These are phyloP conservation scores for Calidris pygmaea DNA, from an alignment of 2,113 vertebrate species.

Conservation along the genomic window DNA sequence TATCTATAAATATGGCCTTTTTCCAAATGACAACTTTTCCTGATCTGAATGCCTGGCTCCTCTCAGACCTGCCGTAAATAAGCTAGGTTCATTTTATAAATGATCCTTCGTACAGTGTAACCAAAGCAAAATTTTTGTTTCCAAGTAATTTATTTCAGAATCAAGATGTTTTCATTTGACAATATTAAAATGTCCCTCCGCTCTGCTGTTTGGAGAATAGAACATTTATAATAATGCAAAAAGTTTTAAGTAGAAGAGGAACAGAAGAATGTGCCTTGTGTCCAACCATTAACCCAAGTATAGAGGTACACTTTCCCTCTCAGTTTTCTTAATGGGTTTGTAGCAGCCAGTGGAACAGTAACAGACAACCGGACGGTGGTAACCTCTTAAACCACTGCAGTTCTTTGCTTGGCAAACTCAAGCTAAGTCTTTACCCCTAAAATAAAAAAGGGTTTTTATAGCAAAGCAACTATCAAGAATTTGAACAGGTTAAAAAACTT, in stretches of 20 bases:
- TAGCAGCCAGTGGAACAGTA: neutral
- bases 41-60: neutral
- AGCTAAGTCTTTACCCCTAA: neutral
- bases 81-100: neutral
- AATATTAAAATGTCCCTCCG: neutral
- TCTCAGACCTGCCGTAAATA: neutral
- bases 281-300: accelerated
- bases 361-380: neutral
- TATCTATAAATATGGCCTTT: neutral
- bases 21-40: neutral
- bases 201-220: neutral
- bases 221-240: neutral
- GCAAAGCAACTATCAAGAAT: neutral
- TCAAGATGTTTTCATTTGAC: neutral
- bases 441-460: neutral
- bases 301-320: neutral
- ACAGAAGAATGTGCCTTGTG: neutral
- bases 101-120: neutral
- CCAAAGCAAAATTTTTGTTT: neutral
- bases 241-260: neutral
- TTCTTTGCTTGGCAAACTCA: neutral
- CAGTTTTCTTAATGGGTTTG: neutral
- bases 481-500: neutral
- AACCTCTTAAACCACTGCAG: neutral
- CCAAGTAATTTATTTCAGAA: neutral